Evolutionary conservation across 2,888 invertebrate genomes (phyloP).

Genomic region (Aphelenchoides bicaudatus): DNA sequence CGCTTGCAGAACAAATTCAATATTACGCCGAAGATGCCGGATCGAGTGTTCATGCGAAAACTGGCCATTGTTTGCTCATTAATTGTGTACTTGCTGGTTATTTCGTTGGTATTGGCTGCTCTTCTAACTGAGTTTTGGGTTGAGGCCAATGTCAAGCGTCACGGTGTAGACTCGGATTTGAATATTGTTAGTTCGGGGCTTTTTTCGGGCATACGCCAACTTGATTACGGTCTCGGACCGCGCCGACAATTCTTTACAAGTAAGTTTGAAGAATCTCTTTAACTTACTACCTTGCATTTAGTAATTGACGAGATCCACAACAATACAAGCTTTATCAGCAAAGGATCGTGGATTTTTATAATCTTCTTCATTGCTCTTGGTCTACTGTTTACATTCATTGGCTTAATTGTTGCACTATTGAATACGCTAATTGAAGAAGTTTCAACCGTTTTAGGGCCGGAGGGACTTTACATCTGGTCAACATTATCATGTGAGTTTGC

Average conservation of each 20-base stretch:
- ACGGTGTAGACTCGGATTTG: slow-evolving; percentile 26
- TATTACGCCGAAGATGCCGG: no score
- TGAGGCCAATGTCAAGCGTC: slow-evolving; percentile 25
- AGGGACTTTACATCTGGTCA: slow-evolving; percentile 46
- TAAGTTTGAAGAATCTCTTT: no score
- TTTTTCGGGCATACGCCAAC: slow-evolving; percentile 34
- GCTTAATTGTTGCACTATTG: slow-evolving; percentile 38
- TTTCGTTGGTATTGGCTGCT: slow-evolving; percentile 33
- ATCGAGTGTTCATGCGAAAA: slow-evolving; percentile 19
- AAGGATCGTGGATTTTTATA: slow-evolving; percentile 41
- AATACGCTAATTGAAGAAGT: slow-evolving; percentile 33
- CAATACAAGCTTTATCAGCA: slow-evolving; percentile 40
- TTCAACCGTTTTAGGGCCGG: slow-evolving; percentile 38
- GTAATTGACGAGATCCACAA: slow-evolving; percentile 42
- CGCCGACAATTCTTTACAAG: slow-evolving; percentile 32
- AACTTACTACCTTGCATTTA: slow-evolving; percentile 23
- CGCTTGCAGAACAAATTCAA: no score
- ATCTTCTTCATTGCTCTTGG: slow-evolving; percentile 43
- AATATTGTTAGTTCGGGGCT: slow-evolving; percentile 34
- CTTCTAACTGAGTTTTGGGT: slow-evolving; percentile 40
- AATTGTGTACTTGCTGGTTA: slow-evolving; percentile 29
- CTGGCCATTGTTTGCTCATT: slow-evolving; percentile 27
- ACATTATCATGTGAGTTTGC: slow-evolving; percentile 35
- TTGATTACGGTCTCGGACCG: slow-evolving; percentile 36
- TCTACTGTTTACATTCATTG: slow-evolving; percentile 44